Percentiles rank a stretch among this genome's conserved stretches.
phyloP scores from a whole-genome alignment of 2,797 vertebrate genomes.

The Myioborus melanocephalus region DNA sequence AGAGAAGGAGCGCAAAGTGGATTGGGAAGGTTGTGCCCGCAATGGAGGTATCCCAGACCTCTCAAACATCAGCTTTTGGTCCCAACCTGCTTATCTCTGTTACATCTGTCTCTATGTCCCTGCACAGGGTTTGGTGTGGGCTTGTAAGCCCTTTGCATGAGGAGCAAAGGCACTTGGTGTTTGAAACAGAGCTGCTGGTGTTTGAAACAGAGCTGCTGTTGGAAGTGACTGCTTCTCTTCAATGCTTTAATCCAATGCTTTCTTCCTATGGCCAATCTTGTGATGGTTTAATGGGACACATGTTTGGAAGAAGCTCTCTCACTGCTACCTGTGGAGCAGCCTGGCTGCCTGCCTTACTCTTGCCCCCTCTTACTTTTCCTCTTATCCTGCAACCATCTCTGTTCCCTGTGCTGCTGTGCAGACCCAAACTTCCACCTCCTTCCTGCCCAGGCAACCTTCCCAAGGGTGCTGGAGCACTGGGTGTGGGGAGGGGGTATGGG shows the following conservation, averaged over 20 bases:
- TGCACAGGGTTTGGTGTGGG: background rate
- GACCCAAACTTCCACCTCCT: background rate
- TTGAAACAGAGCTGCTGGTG: background rate
- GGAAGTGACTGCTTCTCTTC: background rate
- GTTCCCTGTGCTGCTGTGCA: background rate
- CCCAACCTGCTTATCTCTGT: background rate
- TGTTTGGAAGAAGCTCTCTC: background rate
- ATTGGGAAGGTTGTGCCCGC: background rate
- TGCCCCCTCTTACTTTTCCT: background rate
- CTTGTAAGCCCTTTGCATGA: background rate
- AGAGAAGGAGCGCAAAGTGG: background rate
- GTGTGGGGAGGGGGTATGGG: background rate
- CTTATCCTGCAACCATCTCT: background rate
- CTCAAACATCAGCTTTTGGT: background rate
- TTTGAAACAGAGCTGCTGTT: background rate
- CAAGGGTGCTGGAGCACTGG: fast-evolving
- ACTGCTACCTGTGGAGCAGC: background rate
- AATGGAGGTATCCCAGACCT: background rate
- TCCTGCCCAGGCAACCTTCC: background rate
- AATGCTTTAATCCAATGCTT: background rate
- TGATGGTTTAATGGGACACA: background rate
- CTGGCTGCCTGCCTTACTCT: background rate
- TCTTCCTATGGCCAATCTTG: fast-evolving
- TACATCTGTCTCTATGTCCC: background rate
- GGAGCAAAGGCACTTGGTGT: background rate